Evolutionary conservation across 2,888 invertebrate genomes (phyloP), one percentile per base, ranked within the genome.

Genomic region (Clanis bilineata): DNA sequence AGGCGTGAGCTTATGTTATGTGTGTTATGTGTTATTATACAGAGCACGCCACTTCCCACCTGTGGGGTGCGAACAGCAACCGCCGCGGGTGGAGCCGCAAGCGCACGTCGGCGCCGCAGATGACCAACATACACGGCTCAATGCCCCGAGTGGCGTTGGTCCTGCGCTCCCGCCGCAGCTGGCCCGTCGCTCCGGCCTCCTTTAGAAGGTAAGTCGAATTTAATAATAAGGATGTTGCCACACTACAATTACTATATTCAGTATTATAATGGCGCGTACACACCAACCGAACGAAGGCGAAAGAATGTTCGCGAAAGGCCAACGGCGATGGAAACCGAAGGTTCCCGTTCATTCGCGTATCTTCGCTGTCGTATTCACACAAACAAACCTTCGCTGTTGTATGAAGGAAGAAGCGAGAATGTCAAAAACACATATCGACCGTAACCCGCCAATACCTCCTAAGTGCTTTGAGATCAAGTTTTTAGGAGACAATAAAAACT

Each of bases 121-220:
- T 95, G 93, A 93, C 92, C 63, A 91, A 88, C 74, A 83, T 92
- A 23, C 88, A 93, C 66, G 91, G 93, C 0, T 90, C 90, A 57
- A 88, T 85, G 85, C 92, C 90, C 41, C 82, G 93, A 21, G 93
- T 93, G 43, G 94, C 93, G 28, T 93, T 96, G 51, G 95, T 96
- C 61, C 90, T 96, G 66, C 92, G 95, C 58, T 95, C 95, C 45
- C 89, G 96, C 23, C 88, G 96, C 47, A 95, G 95, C 73, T 96
- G 96, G 96, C 96, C 96, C 0, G 96, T 95, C 36, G 96, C 96
- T 3, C 96, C 96, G 21, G 93, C 94, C 69, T 93, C 94, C 0
- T 94, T 93, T 72, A 93, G 94, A 89, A 95, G 95, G 95, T 95
- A 84, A 81, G 83, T 74, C 32, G 5, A 25, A 38, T 55, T 45